Base-by-base conservation (phyloP, 2,113 vertebrate species). In the Cardinalis cardinalis region DNA sequence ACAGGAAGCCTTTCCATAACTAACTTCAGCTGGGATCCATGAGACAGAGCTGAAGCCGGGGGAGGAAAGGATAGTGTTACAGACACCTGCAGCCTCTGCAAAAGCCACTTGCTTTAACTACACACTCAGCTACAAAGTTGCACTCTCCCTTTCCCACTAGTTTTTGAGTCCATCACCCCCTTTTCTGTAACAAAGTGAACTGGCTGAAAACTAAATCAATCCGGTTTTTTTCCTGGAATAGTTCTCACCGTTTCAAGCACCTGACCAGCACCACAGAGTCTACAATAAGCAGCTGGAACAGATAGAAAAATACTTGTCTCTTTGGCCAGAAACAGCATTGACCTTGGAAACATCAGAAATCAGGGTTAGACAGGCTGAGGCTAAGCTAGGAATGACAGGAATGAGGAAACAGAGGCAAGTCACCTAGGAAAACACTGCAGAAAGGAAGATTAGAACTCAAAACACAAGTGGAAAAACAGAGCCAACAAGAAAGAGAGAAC, bases 11-110 rank as follows among this genome's bases (percentile, higher is more conserved):
- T 75, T n/a, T 72, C 58, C 8, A 1, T 10, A 87, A 60, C 12
- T 20, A 78, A 44, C 36, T 56, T 15, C 1, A 89, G 49, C 29
- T 49, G 38, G 1, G 3, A 29, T 41, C 29, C 59, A 61, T 2
- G 11, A 78, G 53, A n/a, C 13, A 44, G 24, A 15, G 31, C 36
- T 25, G 63, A 60, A 81, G 56, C 36, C 24, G 13, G 21, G 7
- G 17, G 34, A 59, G 24, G 15, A 11, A 86, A 53, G 8, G 5
- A 1, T 0, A 64, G 12, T 1, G 8, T 29, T 32, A 63, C 7
- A 55, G 13, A 56, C 7, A 56, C 64, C 43, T 12, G 25, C 31
- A 48, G 34, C 10, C n/a, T 59, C 48, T 18, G n/a, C n/a, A 49
- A 89, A 89, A 25, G 8, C 10, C 28, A 14, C 7, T 29, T 4